Percentiles rank a stretch among this genome's conserved stretches.
Conservation (phyloP, 2,888 invertebrate genomes). For the Polietes domitor region DNA sequence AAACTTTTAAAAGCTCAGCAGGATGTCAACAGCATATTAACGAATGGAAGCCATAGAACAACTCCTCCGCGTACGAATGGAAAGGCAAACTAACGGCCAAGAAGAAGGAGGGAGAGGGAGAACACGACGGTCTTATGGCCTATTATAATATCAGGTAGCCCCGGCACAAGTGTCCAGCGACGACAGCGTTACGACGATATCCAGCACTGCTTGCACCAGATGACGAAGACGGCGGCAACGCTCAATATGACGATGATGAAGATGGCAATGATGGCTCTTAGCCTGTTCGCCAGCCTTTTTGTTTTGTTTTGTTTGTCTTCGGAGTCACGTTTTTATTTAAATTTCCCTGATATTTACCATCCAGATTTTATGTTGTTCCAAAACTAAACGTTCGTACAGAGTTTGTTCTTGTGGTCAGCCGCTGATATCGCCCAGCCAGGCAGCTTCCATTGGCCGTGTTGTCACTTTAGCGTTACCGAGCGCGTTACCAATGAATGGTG, state of each 20-base stretch:
- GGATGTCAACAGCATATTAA: constrained; percentile 52
- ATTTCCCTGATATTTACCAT: constrained; percentile 48
- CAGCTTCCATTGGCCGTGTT: constrained; percentile 6
- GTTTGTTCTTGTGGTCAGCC: constrained; percentile 34
- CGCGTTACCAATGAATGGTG: neutral
- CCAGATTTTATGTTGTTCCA: constrained; percentile 49
- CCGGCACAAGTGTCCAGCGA: constrained; percentile 77
- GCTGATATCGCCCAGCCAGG: neutral
- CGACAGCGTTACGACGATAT: constrained; percentile 70
- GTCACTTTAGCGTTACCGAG: neutral
- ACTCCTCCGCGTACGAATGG: constrained; percentile 44
- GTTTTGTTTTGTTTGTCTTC: constrained; percentile 25
- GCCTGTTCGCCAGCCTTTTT: constrained; percentile 2
- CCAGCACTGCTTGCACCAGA: constrained; percentile 58
- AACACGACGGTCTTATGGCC: constrained; percentile 41
- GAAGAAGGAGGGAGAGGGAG: neutral
- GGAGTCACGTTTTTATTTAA: constrained; percentile 69
- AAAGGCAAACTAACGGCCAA: neutral
- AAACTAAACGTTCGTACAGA: constrained; percentile 46
- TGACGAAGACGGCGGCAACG: neutral
- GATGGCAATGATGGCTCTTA: constrained; percentile 57
- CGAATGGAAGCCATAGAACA: constrained; percentile 33
- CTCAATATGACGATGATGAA: constrained; percentile 55
- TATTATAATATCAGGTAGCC: constrained; percentile 72
- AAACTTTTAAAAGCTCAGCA: constrained; percentile 59